A percentile compares a stretch with the other conserved stretches of the same genome.
Evolutionary conservation across 2,797 vertebrate species (phyloP).

Genomic region (Myotis findleyi): DNA sequence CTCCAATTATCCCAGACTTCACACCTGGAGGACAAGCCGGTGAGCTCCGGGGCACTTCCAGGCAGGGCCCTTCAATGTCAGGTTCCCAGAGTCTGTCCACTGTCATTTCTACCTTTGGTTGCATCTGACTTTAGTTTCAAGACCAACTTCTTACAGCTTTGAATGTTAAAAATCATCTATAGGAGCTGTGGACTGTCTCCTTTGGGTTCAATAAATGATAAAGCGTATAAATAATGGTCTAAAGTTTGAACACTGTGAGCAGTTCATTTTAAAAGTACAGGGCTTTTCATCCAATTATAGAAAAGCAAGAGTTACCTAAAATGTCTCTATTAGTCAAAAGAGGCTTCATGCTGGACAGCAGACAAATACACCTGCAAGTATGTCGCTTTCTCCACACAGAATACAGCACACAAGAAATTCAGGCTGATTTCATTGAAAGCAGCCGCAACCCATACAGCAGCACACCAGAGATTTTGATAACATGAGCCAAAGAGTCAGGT

Average conservation of each 20-base stretch:
- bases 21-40: fast-evolving
- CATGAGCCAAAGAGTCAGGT: fast-evolving
- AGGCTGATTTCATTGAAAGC: background rate
- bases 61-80: fast-evolving
- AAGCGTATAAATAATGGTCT: background rate
- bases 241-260: background rate
- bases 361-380: background rate
- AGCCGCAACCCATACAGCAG: background rate
- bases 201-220: background rate
- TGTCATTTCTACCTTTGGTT: background rate
- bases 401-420: background rate
- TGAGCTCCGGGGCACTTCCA: fast-evolving
- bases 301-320: background rate
- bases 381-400: background rate
- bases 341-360: background rate
- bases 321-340: background rate
- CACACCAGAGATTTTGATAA: background rate
- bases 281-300: background rate
- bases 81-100: background rate
- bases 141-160: background rate
- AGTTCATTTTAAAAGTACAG: background rate
- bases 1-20: fast-evolving
- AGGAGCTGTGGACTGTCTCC: background rate
- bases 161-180: fast-evolving
- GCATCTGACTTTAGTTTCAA: too few species aligned